phyloP scores from a whole-genome alignment of 2,888 invertebrate species.

The Perizoma affinitatum region DNA sequence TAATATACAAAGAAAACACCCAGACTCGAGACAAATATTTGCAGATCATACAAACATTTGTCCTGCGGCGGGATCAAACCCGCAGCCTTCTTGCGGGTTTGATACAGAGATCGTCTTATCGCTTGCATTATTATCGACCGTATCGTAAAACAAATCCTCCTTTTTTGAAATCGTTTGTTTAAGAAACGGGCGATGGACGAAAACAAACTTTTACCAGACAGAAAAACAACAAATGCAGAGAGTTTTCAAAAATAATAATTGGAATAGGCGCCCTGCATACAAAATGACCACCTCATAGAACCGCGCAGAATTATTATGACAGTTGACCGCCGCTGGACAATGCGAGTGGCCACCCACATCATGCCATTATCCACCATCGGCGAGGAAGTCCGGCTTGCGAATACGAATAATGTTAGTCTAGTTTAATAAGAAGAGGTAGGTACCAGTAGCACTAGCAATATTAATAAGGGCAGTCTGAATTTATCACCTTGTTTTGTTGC shows the following conservation, averaged over 20 bases:
- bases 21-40: too few species aligned
- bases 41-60: too few species aligned
- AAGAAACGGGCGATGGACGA: too few species aligned
- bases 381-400: conserved; percentile 38
- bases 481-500: neutral
- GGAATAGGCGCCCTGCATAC: conserved; percentile 15
- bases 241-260: conserved; percentile 11
- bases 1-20: too few species aligned
- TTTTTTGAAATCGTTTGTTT: too few species aligned
- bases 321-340: conserved; percentile 29
- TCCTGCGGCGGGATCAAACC: too few species aligned
- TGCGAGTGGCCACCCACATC: conserved; percentile 37
- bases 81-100: too few species aligned
- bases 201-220: neutral
- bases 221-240: neutral
- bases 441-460: neutral
- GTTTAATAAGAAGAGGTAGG: conserved; percentile 2
- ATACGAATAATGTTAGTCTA: conserved; percentile 18
- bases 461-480: conserved; percentile 12
- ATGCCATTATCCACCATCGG: conserved; percentile 5
- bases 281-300: conserved; percentile 16
- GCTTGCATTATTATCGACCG: conserved; percentile 8
- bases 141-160: conserved; percentile 6
- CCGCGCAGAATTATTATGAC: conserved; percentile 37
- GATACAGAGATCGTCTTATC: too few species aligned